Conservation (phyloP, 2,797 vertebrate genomes). For the Tangara arthus region DNA sequence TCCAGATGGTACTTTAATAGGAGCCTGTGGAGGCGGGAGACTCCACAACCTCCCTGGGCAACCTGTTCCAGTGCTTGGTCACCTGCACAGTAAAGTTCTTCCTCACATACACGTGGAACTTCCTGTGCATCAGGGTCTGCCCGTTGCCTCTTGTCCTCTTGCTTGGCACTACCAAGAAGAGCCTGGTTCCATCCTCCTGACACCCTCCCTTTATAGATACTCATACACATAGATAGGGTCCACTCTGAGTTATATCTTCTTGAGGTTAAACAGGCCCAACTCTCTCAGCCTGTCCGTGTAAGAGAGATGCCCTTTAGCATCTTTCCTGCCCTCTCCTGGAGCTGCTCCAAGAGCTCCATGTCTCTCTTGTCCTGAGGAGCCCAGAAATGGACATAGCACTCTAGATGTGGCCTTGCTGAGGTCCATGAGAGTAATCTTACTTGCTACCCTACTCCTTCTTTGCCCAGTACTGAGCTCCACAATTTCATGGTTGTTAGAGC, state of each 20-base stretch:
- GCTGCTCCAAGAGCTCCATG: background rate
- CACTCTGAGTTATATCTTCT: background rate
- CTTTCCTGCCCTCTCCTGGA: background rate
- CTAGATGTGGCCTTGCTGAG: background rate
- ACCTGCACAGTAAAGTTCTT: background rate
- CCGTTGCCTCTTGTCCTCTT: background rate
- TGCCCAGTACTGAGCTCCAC: background rate
- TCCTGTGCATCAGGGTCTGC: background rate
- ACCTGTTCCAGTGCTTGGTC: background rate
- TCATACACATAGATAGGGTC: too few relatives aligned
- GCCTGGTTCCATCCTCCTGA: background rate
- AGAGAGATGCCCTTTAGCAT: background rate
- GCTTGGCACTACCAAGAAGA: background rate
- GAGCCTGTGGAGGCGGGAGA: background rate
- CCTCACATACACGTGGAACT: background rate
- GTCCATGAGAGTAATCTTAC: background rate
- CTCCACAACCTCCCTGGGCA: background rate
- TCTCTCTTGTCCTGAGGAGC: background rate
- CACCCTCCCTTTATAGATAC: background rate
- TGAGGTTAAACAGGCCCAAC: background rate
- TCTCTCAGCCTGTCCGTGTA: background rate
- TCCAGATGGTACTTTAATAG: background rate
- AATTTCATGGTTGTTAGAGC: background rate
- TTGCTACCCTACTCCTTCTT: background rate
- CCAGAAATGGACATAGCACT: background rate